Conservation (phyloP, 2,113 vertebrate species). For the Rhegmatorhina hoffmannsi region DNA sequence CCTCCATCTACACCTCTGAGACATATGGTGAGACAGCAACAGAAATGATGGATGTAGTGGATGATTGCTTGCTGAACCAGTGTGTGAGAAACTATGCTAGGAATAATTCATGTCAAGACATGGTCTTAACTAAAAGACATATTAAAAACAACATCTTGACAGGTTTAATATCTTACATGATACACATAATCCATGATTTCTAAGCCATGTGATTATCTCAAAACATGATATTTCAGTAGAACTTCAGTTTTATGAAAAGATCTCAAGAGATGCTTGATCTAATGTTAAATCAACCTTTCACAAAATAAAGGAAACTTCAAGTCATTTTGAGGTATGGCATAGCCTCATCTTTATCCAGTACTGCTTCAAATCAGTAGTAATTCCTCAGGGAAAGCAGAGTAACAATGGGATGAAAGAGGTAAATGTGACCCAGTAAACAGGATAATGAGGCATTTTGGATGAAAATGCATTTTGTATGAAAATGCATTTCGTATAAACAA, state of each 20-base stretch:
- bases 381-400: not conserved
- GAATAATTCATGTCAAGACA: conserved; percentile 48
- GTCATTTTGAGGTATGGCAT: not conserved
- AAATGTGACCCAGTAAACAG: not conserved
- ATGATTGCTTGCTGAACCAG: conserved; percentile 52
- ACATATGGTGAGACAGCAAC: conserved; percentile 43
- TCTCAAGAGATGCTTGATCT: conserved; percentile 25
- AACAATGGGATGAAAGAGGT: not conserved
- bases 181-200: conserved; percentile 34
- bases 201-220: conserved; percentile 36
- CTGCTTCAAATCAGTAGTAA: not conserved
- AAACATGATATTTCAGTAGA: conserved; percentile 42
- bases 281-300: conserved; percentile 51
- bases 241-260: conserved; percentile 25
- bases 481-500: not conserved
- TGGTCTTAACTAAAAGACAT: conserved; percentile 44
- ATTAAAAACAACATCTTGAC: conserved; percentile 48
- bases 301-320: conserved; percentile 9
- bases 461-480: not conserved
- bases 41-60: conserved; percentile 56
- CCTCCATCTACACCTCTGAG: not conserved
- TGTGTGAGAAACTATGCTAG: conserved; percentile 39
- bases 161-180: conserved; percentile 48
- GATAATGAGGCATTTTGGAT: not conserved
- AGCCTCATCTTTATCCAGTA: not conserved